Evolutionary conservation across 2,113 vertebrate species (phyloP), one percentile per base, ranked within the genome.

Genomic region (Leptobrachium ailaonicum): DNA sequence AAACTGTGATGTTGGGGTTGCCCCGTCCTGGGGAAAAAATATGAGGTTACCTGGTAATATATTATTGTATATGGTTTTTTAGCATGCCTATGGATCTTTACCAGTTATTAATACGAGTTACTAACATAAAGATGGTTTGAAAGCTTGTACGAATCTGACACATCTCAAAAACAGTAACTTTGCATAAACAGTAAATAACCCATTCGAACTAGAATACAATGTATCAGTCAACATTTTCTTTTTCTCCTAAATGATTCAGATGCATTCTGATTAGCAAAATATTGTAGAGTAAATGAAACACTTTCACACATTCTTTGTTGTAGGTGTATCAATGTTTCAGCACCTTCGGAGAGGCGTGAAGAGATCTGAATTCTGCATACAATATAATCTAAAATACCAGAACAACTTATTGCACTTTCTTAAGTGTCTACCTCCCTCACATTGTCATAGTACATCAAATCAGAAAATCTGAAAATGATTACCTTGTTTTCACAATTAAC

Each of bases 201-300:
- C 64, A 69, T 13, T 69, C 8, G 67, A 53, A 66, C 53, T 66
- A 74, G 50, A 47, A 68, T 68, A 47, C 70, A 72, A 74, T 73
- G 50, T 75, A 75, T 75, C 42, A 81, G 79, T 81, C 72, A 81
- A 81, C 69, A 69, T 75, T 75, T 81, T 74, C 53, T 62, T 73
- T 81, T 81, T 73, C 66, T 50, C 56, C 73, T 69, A 74, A 80
- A 81, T 75, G 72, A 81, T 81, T 75, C 42, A 81, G 64, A 75
- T 69, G 50, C 66, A 75, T 68, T 74, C 73, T 75, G 79, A 81
- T 81, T 81, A 81, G 79, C 64, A 81, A 81, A 81, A 75, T 75
- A 81, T 81, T 75, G 71, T 72, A 75, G 72, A 81, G 79, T 67
- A 75, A 81, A 81, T 81, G 71, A 81, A 81, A 81, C 79, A 81